Conservation (phyloP, 1,140 invertebrate genomes). For the Temnothorax nylanderi region DNA sequence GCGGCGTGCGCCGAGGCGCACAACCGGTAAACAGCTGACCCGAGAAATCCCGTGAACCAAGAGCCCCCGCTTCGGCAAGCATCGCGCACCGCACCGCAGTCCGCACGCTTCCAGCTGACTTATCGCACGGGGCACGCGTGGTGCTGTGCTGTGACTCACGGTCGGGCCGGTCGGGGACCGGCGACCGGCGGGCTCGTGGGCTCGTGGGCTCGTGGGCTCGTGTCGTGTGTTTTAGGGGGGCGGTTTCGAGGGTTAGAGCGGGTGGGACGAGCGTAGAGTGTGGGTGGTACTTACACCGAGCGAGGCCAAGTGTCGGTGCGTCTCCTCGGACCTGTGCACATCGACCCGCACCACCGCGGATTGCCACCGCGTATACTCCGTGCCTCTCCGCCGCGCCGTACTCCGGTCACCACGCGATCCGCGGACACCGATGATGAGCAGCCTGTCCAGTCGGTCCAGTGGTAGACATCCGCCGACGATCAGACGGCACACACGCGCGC, state of each 20-base stretch:
- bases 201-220: background rate
- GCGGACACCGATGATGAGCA: too few species aligned
- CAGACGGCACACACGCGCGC: slow-evolving; percentile 53
- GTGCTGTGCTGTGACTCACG: slow-evolving; percentile 55
- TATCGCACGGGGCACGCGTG: slow-evolving; percentile 55
- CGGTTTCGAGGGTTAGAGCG: background rate
- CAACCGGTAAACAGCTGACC: slow-evolving; percentile 53
- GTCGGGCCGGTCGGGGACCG: background rate
- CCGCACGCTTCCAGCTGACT: slow-evolving; percentile 63
- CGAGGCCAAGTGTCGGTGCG: slow-evolving; percentile 67
- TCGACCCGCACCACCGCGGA: slow-evolving; percentile 68
- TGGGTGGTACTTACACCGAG: slow-evolving; percentile 67
- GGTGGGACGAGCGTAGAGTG: background rate
- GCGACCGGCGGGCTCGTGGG: too few species aligned
- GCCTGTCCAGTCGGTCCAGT: slow-evolving; percentile 1
- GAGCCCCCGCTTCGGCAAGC: slow-evolving; percentile 15
- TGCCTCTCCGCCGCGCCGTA: slow-evolving; percentile 2
- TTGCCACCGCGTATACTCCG: slow-evolving; percentile 7
- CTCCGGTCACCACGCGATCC: background rate
- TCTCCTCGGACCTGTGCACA: slow-evolving; percentile 67
- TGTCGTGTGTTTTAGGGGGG: slow-evolving; percentile 19
- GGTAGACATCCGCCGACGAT: slow-evolving; percentile 40
- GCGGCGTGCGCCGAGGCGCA: background rate
- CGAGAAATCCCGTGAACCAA: slow-evolving; percentile 49
- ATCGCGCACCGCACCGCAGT: background rate